Evolutionary conservation across 2,797 vertebrate species (phyloP).

Genomic region (Onychomys torridus): DNA sequence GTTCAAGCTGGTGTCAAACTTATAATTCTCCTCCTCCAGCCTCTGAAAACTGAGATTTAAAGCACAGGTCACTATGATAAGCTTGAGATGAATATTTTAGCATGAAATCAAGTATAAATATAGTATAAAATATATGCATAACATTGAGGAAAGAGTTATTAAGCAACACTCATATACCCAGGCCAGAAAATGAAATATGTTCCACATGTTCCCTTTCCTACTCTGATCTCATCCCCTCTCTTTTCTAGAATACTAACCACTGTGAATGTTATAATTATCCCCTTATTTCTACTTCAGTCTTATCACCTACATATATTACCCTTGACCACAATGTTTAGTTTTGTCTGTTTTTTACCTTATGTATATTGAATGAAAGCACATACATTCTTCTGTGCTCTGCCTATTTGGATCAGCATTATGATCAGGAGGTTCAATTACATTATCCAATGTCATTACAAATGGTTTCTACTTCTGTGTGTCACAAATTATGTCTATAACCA

Average conservation of each 20-base stretch:
- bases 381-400: not conserved
- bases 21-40: not conserved
- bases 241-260: not conserved
- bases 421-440: not conserved
- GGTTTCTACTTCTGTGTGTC: not conserved
- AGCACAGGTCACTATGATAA: not conserved
- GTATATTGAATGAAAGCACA: not conserved
- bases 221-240: not conserved
- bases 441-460: not conserved
- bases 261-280: not conserved
- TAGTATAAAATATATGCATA: not conserved
- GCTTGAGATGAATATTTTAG: not conserved
- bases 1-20: not conserved
- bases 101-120: not conserved
- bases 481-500: no score
- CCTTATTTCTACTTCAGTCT: not conserved
- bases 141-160: not conserved
- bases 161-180: not conserved
- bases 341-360: not conserved
- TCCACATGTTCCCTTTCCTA: not conserved
- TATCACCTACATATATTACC: not conserved
- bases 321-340: not conserved
- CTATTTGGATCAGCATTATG: not conserved
- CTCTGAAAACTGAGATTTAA: not conserved
- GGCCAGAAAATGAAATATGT: not conserved